These are phyloP conservation scores for Gavia stellata DNA, from an alignment of 2,113 vertebrate genomes.

Conservation along the genomic window DNA sequence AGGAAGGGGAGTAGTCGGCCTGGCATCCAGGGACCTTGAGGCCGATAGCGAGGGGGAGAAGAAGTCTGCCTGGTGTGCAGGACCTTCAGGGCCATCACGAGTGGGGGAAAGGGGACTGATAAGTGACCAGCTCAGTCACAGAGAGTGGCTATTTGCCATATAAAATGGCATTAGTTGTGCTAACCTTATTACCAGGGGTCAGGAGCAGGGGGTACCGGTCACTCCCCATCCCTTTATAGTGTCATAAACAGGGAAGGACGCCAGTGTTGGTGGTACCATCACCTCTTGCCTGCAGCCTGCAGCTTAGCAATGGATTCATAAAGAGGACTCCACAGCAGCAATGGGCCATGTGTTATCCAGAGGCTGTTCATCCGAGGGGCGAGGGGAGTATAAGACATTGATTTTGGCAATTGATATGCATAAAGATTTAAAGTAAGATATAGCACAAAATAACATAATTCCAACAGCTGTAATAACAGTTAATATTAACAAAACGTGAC, in stretches of 20 bases:
- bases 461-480: neutral
- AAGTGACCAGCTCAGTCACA: too few relatives aligned
- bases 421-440: neutral
- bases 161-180: too few relatives aligned
- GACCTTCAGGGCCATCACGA: too few relatives aligned
- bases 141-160: too few relatives aligned
- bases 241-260: neutral
- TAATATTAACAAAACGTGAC: neutral
- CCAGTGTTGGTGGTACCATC: neutral
- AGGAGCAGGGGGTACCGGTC: neutral
- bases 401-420: neutral
- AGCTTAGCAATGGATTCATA: neutral
- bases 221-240: neutral
- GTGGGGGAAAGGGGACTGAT: too few relatives aligned
- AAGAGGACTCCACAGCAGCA: neutral
- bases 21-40: too few relatives aligned
- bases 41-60: too few relatives aligned
- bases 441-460: neutral
- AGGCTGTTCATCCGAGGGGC: neutral
- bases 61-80: too few relatives aligned
- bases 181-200: neutral
- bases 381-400: neutral
- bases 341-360: neutral
- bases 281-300: neutral
- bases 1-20: too few relatives aligned